A percentile compares a stretch with the other conserved stretches of the same genome.
These are phyloP conservation scores for Octopus sinensis DNA, from an alignment of 1,140 invertebrate species.

Conservation along the genomic window DNA sequence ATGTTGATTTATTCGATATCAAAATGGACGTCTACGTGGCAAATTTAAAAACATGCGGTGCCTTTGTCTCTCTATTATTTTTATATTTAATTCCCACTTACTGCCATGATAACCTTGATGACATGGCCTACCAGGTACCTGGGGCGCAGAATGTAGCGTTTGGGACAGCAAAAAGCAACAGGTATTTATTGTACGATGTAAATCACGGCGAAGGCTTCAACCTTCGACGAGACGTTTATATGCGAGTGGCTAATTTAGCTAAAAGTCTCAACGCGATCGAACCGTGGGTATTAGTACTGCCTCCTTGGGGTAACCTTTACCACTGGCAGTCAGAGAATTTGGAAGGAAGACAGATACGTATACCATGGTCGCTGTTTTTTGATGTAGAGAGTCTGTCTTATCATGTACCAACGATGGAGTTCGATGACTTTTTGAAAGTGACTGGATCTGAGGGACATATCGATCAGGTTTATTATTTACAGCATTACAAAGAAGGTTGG, in stretches of 20 bases:
- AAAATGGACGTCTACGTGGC: conserved; percentile 18
- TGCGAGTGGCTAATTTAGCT: conserved; percentile 82
- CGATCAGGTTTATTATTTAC: conserved; percentile 76
- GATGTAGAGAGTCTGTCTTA: conserved; percentile 74
- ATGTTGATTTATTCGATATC: neutral
- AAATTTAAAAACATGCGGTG: conserved; percentile 1
- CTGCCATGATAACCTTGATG: neutral
- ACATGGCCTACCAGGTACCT: neutral
- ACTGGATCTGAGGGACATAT: conserved; percentile 51
- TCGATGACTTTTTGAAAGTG: conserved; percentile 71
- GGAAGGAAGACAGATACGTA: conserved; percentile 57
- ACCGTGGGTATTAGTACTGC: conserved; percentile 67
- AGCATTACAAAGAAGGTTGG: conserved; percentile 84
- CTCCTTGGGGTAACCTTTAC: conserved; percentile 84
- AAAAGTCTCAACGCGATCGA: conserved; percentile 62
- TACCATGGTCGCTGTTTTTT: conserved; percentile 83
- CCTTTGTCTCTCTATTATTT: neutral
- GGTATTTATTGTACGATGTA: conserved; percentile 80
- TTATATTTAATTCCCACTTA: neutral
- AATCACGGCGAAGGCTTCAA: conserved; percentile 96
- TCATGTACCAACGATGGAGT: conserved; percentile 84
- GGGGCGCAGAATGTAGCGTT: neutral
- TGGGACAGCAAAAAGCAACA: conserved; percentile 17
- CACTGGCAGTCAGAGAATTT: conserved; percentile 77
- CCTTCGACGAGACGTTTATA: conserved; percentile 89